phyloP scores from a whole-genome alignment of 2,888 invertebrate genomes.

The Andrena haemorrhoa region DNA sequence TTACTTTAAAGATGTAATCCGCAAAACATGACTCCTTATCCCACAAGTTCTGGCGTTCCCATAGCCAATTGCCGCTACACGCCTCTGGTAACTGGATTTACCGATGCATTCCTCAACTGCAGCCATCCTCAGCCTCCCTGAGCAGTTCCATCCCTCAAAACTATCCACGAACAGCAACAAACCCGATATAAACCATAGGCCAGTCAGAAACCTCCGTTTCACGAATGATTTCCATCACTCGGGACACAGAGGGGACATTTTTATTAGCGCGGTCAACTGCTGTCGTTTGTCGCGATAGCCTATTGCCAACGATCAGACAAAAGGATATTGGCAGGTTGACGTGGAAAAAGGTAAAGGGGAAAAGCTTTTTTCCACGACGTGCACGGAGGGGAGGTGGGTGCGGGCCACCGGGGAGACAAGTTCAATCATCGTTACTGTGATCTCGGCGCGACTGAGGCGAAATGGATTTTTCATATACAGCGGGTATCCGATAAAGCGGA shows the following conservation, averaged over 20 bases:
- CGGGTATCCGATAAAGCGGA: constrained; percentile 50
- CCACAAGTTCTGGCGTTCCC: not conserved
- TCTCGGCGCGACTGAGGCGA: constrained; percentile 48
- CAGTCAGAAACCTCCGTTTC: not conserved
- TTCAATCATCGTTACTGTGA: constrained; percentile 61
- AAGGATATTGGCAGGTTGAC: constrained; percentile 37
- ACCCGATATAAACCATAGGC: not conserved
- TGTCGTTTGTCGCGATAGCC: constrained; percentile 19
- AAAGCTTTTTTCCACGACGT: constrained; percentile 17
- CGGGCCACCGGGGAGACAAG: not conserved
- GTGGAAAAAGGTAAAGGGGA: not conserved
- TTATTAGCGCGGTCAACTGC: constrained; percentile 34
- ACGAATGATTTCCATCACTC: not conserved
- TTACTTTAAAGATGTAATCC: no score
- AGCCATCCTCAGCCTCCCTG: no score
- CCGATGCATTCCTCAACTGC: not conserved
- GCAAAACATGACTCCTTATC: no score
- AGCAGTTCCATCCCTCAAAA: no score
- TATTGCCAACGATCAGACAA: not conserved
- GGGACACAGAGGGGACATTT: not conserved
- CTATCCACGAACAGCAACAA: no score
- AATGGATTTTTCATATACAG: constrained; percentile 62
- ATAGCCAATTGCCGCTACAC: not conserved
- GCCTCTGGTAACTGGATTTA: not conserved
- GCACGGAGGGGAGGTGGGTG: not conserved